phyloP scores from a whole-genome alignment of 2,113 vertebrate genomes.

The Symphodus melops region DNA sequence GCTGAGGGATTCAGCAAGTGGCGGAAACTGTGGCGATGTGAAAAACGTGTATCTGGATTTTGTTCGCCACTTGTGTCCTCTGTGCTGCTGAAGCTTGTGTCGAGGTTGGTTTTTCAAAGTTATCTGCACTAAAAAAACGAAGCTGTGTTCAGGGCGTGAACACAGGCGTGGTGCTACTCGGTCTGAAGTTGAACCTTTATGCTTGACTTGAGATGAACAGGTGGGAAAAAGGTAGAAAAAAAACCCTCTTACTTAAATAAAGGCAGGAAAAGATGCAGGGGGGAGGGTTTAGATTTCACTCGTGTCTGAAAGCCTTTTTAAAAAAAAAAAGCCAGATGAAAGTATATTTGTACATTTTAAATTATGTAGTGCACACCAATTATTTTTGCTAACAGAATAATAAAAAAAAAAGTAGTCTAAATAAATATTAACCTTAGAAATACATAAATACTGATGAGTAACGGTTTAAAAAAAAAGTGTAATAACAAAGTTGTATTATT shows the following conservation, averaged over 20 bases:
- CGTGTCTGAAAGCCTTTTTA: constrained; percentile 86
- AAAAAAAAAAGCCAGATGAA: constrained; percentile 83
- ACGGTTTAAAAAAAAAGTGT: constrained; percentile 61
- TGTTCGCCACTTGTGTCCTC: constrained; percentile 38
- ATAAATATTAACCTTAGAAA: constrained; percentile 76
- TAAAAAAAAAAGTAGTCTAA: constrained; percentile 58
- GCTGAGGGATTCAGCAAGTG: constrained; percentile 29
- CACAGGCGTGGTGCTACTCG: constrained; percentile 84
- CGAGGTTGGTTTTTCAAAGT: constrained; percentile 50
- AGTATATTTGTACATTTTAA: constrained; percentile 92
- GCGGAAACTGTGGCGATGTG: background rate
- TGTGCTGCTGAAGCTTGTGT: constrained; percentile 7
- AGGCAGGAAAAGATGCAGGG: constrained; percentile 12
- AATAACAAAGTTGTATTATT: constrained; percentile 75
- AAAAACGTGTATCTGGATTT: constrained; percentile 5
- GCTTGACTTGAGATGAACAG: constrained; percentile 42
- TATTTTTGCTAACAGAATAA: constrained; percentile 83
- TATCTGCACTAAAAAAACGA: constrained; percentile 85
- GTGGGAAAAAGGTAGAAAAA: constrained; percentile 8
- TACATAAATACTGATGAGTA: constrained; percentile 70
- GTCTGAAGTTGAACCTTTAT: constrained; percentile 59
- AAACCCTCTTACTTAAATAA: constrained; percentile 35
- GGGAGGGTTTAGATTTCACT: constrained; percentile 61
- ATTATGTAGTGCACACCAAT: constrained; percentile 86
- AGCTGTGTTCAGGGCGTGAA: constrained; percentile 76